Evolutionary conservation across 1,140 invertebrate species (phyloP).

Genomic region (Drosophila pruinosa): DNA sequence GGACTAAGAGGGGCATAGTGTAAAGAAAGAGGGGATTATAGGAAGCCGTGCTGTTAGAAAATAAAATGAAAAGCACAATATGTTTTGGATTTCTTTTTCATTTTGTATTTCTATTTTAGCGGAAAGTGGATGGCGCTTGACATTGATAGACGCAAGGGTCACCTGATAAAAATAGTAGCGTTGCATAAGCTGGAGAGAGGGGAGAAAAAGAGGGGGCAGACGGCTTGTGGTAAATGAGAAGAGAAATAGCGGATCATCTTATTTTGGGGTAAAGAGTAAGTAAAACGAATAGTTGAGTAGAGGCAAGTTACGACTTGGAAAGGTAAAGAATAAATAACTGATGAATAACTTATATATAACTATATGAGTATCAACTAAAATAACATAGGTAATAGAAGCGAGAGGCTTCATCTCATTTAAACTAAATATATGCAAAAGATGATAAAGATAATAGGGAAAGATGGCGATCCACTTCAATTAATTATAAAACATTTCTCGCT

Average conservation of each 20-base stretch:
- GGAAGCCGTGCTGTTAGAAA: constrained; percentile 36
- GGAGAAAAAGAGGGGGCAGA: not conserved
- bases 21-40: not conserved
- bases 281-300: not conserved
- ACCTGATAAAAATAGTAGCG: constrained; percentile 8
- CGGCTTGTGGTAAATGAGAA: not conserved
- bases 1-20: not conserved
- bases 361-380: too few relatives aligned
- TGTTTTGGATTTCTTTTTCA: constrained; percentile 40
- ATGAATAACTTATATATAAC: too few relatives aligned
- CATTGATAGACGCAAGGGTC: constrained; percentile 26
- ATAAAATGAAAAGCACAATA: constrained; percentile 59
- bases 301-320: too few relatives aligned
- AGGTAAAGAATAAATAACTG: too few relatives aligned
- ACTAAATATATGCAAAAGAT: too few relatives aligned
- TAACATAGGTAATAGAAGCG: too few relatives aligned
- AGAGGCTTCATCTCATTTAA: too few relatives aligned
- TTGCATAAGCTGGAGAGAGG: not conserved
- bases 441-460: not conserved
- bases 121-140: constrained; percentile 16
- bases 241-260: too few relatives aligned
- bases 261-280: too few relatives aligned
- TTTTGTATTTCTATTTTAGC: constrained; percentile 13
- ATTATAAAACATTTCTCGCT: too few relatives aligned
- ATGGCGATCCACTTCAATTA: too few relatives aligned